Conservation (phyloP, 2,888 invertebrate species). For the Entomobrya proxima region DNA sequence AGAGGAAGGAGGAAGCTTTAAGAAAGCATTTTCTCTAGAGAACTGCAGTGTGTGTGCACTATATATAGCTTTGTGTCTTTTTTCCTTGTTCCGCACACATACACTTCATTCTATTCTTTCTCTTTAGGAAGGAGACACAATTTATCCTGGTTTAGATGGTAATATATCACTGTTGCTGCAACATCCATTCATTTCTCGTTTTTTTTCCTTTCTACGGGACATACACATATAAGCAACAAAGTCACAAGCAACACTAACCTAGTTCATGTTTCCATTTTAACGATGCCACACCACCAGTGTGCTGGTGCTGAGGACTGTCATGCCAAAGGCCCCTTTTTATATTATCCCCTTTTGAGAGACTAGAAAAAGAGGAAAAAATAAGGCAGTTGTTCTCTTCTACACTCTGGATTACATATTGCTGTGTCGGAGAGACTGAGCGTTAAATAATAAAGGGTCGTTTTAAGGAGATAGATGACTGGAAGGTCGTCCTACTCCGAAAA, state of each 20-base stretch:
- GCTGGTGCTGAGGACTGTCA: neutral
- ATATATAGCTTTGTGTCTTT: too few species aligned
- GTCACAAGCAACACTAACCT: neutral
- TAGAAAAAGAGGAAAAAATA: neutral
- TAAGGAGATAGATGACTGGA: constrained; percentile 23
- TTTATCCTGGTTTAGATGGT: constrained; percentile 6
- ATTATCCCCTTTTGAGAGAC: neutral
- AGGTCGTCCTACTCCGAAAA: constrained; percentile 19
- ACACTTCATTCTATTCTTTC: too few species aligned
- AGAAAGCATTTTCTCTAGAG: too few species aligned
- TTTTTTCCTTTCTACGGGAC: neutral
- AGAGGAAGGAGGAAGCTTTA: too few species aligned
- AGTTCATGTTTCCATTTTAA: neutral
- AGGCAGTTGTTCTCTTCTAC: neutral
- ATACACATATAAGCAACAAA: neutral
- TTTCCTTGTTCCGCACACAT: too few species aligned
- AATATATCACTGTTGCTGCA: constrained; percentile 29
- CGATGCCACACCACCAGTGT: neutral
- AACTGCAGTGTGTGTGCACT: too few species aligned
- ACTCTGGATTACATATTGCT: constrained; percentile 16
- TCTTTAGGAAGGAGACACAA: neutral
- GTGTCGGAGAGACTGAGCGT: too few species aligned
- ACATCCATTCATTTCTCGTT: constrained; percentile 19
- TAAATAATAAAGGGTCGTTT: constrained; percentile 30
- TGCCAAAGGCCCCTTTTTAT: neutral